Base-by-base conservation (phyloP, 2,113 vertebrate species). In the Oplegnathus fasciatus region DNA sequence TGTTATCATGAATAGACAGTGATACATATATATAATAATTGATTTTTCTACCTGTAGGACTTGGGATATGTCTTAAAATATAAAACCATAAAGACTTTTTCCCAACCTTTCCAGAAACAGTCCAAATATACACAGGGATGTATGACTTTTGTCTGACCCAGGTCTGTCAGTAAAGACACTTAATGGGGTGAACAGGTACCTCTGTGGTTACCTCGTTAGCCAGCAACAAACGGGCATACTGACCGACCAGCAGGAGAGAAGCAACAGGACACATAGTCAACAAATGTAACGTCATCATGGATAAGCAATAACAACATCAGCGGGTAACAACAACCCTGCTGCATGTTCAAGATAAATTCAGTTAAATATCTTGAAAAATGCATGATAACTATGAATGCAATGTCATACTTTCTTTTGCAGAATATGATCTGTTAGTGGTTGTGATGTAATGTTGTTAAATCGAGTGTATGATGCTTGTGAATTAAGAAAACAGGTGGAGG, bases 221-320 rank as follows among this genome's bases (percentile, higher is more conserved):
- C 95, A 97, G 96, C 97, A 98, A 96, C 96, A 97, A 97, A 96
- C 91, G 97, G 96, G 96, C 96, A 93, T 97, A 98, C 98, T 99
- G 96, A 97, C 79, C 86, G 94, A 96, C 80, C 86, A 95, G 94
- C 95, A 95, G 96, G 96, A 97, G 97, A 97, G 97, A 96, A 97
- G 90, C 95, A 96, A 95, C 95, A 96, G 97, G 97, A 97, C 95
- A 98, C 50, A 91, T 68, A 94, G 91, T 96, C 68, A 90, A 92
- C 93, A 89, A 74, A 85, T 76, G 80, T 85, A 46, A 89, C 62
- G 83, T 78, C 71, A 91, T 88, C 77, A 77, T 70, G 66, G 61
- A 87, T 44, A 71, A 84, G 84, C 37, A 76, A 70, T 7, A 83
- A 76, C 44, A 87, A 42, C n/a, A 78, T 32, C 60, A 64, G 68